These are phyloP conservation scores for Vidua macroura DNA, from an alignment of 2,113 vertebrate genomes.

Conservation along the genomic window DNA sequence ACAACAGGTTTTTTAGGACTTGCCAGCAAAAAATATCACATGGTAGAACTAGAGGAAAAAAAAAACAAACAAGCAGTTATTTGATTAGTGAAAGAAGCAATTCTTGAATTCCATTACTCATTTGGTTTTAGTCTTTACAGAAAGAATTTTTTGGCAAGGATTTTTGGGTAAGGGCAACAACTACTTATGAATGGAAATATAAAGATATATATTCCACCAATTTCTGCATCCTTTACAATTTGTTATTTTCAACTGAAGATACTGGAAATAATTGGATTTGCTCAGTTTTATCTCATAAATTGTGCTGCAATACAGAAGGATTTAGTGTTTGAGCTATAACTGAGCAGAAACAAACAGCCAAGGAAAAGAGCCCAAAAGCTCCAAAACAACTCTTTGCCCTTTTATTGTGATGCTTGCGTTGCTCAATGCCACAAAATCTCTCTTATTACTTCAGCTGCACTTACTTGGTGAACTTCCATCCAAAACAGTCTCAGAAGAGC, in stretches of 20 bases:
- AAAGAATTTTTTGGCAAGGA: background rate
- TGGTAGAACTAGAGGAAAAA: background rate
- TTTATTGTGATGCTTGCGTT: background rate
- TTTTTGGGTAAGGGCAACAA: background rate
- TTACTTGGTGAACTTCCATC: constrained; percentile 16
- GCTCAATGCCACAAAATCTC: constrained; percentile 23
- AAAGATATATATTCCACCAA: background rate
- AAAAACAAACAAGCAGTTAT: background rate
- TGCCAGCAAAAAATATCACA: background rate
- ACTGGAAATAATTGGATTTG: background rate
- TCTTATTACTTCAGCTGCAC: background rate
- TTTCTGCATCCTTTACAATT: background rate
- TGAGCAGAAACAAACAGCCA: background rate
- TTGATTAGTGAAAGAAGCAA: background rate
- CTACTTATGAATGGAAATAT: background rate
- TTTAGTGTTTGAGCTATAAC: background rate
- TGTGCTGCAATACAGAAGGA: background rate
- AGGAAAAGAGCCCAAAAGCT: background rate
- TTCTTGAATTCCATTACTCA: background rate
- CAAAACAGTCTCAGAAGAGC: background rate
- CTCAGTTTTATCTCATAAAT: background rate
- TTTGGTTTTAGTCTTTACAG: background rate
- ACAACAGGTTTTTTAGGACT: background rate
- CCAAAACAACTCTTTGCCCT: constrained; percentile 11
- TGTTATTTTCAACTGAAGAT: background rate